Base-by-base conservation (phyloP, 1,140 invertebrate species). In the Leucophenga varia region DNA sequence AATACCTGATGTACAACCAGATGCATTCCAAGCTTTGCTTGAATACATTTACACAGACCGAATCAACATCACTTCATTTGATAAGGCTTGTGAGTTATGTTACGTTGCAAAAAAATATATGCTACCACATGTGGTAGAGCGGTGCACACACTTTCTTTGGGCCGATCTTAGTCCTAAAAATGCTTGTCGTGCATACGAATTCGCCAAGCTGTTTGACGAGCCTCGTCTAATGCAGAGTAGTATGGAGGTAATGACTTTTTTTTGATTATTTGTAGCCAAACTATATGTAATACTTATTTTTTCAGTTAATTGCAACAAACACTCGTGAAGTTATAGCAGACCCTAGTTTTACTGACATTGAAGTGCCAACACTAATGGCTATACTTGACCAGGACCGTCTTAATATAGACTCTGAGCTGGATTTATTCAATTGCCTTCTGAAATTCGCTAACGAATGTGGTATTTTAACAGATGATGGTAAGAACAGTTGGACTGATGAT, bases 51-150 rank as follows among this genome's bases (percentile, higher is more conserved):
- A 92, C 61, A 88, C 86, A 8, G 89, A 91, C 57, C 80, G 85
- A 54, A 86, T 91, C 32, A 84, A 86, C 50, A 81, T 92, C 8
- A 81, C 81, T 40, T 88, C 87, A 6, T 90, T 90, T 68, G 88
- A 91, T 56, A 84, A 90, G 61, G 89, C 88, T 0, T 91, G 88
- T 75, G 88, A 92, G 55, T 75, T 92, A 10, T 92, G 88, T 69
- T 91, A 91, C 74, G 89, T 87, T 43, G 89, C 89, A 10, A 92
- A 92, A 59, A 93, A 93, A 59, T 93, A 92, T 59, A 89, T 92
- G 86, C 64, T 93, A 14, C 89, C 89, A 1, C 82, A 85, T 72
- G 77, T 93, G 4, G 86, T 91, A 1, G 84, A 89, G 47, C 82
- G 88, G 58, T 93, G 90, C 63, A 90, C 87, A 0, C 82, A 84